Percentiles rank a stretch among this genome's conserved stretches.
Evolutionary conservation across 2,888 invertebrate genomes (phyloP).

Genomic region (Pyrrhia umbra): DNA sequence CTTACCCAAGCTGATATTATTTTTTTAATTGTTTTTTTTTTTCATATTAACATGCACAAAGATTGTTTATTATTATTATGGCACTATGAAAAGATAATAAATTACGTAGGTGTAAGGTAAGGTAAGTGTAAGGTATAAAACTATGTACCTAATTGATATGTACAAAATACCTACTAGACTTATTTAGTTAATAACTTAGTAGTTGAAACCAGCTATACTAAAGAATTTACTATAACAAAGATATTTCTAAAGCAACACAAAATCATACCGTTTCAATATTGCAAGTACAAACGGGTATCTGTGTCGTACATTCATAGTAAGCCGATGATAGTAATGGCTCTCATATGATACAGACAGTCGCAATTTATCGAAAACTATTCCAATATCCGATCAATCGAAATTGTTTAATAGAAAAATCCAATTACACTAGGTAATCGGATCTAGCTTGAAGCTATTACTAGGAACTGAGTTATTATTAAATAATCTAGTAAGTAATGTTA

Average conservation of each 20-base stretch:
- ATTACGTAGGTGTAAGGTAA: too few relatives aligned
- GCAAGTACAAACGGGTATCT: not conserved
- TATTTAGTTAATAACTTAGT: too few relatives aligned
- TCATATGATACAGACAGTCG: constrained; percentile 6
- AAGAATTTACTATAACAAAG: not conserved
- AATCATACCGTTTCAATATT: not conserved
- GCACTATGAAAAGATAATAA: too few relatives aligned
- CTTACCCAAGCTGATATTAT: too few relatives aligned
- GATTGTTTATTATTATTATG: too few relatives aligned
- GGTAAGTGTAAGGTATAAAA: too few relatives aligned
- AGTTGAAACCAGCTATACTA: too few relatives aligned
- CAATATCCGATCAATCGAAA: constrained; percentile 17
- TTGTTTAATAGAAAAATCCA: constrained; percentile 19
- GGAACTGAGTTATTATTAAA: not conserved
- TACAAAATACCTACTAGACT: too few relatives aligned
- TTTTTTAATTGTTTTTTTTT: too few relatives aligned
- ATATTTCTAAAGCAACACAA: not conserved
- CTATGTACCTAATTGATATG: too few relatives aligned
- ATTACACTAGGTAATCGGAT: not conserved
- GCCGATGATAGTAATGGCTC: not conserved
- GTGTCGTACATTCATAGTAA: not conserved
- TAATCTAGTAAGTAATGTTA: not conserved
- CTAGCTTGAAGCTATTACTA: not conserved
- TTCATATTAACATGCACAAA: too few relatives aligned
- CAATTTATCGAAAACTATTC: constrained; percentile 32